Evolutionary conservation across 2,888 invertebrate species (phyloP).

Genomic region (Furcula furcula): DNA sequence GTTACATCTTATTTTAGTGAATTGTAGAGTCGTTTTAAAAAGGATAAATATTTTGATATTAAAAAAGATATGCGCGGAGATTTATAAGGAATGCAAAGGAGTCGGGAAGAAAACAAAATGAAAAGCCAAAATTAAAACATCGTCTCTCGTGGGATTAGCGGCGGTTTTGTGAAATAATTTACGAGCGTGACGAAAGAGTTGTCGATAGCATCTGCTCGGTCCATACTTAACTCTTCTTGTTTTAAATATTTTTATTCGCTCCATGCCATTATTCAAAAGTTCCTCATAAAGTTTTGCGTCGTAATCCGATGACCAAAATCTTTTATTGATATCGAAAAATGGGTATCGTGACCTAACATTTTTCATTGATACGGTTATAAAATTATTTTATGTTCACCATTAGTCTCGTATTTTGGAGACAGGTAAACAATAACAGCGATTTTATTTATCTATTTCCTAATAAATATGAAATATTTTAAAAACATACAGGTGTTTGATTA

Average conservation of each 20-base stretch:
- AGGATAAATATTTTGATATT: conserved; percentile 56
- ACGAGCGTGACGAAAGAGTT: conserved; percentile 78
- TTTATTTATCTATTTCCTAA: conserved; percentile 45
- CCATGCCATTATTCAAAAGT: conserved; percentile 77
- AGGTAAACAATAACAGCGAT: conserved; percentile 43
- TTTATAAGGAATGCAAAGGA: conserved; percentile 60
- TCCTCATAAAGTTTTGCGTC: conserved; percentile 70
- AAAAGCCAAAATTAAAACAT: conserved; percentile 77
- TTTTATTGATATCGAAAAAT: conserved; percentile 75
- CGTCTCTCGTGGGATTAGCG: conserved; percentile 72
- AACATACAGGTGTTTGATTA: conserved; percentile 38
- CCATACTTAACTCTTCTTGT: conserved; percentile 76
- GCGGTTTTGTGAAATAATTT: conserved; percentile 79
- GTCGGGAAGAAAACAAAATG: conserved; percentile 57
- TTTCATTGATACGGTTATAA: conserved; percentile 47
- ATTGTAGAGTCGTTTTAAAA: conserved; percentile 37
- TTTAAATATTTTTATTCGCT: conserved; percentile 65
- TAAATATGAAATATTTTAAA: conserved; percentile 39
- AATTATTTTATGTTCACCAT: conserved; percentile 54
- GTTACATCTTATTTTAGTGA: conserved; percentile 48
- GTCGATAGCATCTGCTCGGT: conserved; percentile 76
- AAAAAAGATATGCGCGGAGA: conserved; percentile 55
- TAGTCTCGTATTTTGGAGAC: conserved; percentile 25
- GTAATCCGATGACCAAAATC: conserved; percentile 60
- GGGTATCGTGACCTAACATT: conserved; percentile 57